A percentile compares a stretch with the other conserved stretches of the same genome.
Conservation (phyloP, 2,888 invertebrate species). For the Parnassius apollo region DNA sequence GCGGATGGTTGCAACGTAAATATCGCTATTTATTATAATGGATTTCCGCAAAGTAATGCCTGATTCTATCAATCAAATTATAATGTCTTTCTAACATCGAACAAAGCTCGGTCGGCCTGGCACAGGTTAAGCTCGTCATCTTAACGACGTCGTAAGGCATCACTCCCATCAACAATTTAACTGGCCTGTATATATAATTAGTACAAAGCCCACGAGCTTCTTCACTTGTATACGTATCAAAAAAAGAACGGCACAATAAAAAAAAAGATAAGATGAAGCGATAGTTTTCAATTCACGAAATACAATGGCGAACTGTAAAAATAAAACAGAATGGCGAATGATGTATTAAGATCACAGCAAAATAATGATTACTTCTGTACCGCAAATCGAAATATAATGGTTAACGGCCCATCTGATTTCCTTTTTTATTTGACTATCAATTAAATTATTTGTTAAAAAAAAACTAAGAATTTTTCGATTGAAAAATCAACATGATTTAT, state of each 20-base stretch:
- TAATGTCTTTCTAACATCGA: no score
- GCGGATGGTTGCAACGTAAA: no score
- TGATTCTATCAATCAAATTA: no score
- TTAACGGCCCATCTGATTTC: conserved; percentile 19
- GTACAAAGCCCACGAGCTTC: not conserved
- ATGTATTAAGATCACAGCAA: conserved; percentile 6
- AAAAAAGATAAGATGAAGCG: conserved; percentile 7
- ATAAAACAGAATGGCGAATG: conserved; percentile 13
- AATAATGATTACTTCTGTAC: not conserved
- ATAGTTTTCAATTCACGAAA: conserved; percentile 12
- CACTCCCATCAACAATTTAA: no score
- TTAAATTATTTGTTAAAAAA: conserved; percentile 4
- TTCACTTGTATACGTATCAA: not conserved
- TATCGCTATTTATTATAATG: no score
- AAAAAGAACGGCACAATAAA: conserved; percentile 4
- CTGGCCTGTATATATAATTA: not conserved
- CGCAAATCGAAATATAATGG: conserved; percentile 10
- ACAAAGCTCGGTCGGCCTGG: no score
- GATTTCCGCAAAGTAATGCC: no score
- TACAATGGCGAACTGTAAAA: conserved; percentile 22
- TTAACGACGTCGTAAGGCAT: no score
- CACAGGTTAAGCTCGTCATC: no score
- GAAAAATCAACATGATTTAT: not conserved
- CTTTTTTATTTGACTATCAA: conserved; percentile 18
- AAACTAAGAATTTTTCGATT: not conserved